These are phyloP conservation scores for Upupa epops DNA, from an alignment of 2,113 vertebrate species.

Conservation along the genomic window DNA sequence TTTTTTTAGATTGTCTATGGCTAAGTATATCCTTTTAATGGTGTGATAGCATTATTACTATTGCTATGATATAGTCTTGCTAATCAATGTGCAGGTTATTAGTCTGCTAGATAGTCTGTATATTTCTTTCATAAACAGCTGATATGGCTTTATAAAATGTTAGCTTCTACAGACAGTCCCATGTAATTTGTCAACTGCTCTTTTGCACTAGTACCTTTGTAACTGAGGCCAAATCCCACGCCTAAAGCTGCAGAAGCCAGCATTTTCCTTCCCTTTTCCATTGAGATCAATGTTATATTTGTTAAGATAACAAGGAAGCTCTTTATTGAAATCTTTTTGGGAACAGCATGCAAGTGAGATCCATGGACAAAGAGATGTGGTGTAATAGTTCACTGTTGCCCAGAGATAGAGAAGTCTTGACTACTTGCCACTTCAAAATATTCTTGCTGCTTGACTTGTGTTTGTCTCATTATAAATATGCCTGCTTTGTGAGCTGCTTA, in stretches of 20 bases:
- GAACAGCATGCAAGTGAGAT: neutral
- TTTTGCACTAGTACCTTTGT: fast-evolving
- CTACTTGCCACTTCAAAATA: neutral
- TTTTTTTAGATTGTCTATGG: neutral
- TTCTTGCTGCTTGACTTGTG: neutral
- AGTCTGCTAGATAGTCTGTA: fast-evolving
- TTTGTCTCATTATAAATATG: neutral
- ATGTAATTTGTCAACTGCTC: neutral
- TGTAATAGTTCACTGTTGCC: neutral
- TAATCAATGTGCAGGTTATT: neutral
- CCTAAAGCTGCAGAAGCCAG: neutral
- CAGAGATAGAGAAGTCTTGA: neutral
- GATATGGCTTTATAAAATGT: neutral
- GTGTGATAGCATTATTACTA: neutral
- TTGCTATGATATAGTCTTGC: neutral
- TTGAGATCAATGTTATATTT: neutral
- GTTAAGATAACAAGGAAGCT: neutral
- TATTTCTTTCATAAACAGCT: neutral
- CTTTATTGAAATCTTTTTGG: neutral
- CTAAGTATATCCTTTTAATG: neutral
- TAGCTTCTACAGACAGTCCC: neutral
- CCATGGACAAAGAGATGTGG: neutral
- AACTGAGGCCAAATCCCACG: neutral
- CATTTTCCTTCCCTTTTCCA: neutral
- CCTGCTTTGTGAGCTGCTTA: neutral